Base-by-base conservation (phyloP, 2,888 invertebrate genomes). In the Cosmia pyralina region DNA sequence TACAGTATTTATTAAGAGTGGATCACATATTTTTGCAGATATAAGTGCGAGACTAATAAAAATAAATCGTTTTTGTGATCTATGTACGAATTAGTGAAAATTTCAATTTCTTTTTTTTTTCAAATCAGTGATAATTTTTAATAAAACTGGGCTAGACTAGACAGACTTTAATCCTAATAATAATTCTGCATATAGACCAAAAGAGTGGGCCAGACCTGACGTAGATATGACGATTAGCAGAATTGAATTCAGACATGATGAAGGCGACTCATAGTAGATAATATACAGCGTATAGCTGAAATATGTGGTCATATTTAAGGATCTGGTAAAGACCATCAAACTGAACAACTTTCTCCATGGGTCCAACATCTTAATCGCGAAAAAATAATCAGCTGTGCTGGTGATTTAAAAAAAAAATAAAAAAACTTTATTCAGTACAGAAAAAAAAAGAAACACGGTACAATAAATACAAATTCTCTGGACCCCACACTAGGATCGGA, bases 41-140 rank as follows among this genome's bases (percentile, higher is more conserved):
- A 8, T 3, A 50, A 15, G 15, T 15, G 22, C 15, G 28, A 44
- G 57, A n/a, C 22, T 19, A 15, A 58, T 50, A 22, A 57, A 48
- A 38, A 44, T 5, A 38, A 38, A 38, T 22, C 13, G 13, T 41
- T 57, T 7, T 13, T 15, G 57, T 58, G 19, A 71, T 62, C 17
- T 34, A 22, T 59, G n/a, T 22, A 59, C 1, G 28, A 22, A 41
- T 66, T 46, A 48, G 57, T 34, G 28, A 71, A 28, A 15, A 38
- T 22, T 65, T 53, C 15, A 22, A 73, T 59, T 46, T 17, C 1
- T 41, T 52, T 74, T n/a, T n/a, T n/a, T n/a, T n/a, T n/a, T n/a
- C n/a, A n/a, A n/a, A n/a, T n/a, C n/a, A n/a, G 60, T 13, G 50
- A 48, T 22, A 28, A 50, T 74, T 73, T 58, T 60, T 48, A 41